A percentile compares a stretch with the other conserved stretches of the same genome.
phyloP scores from a whole-genome alignment of 2,113 vertebrate genomes.

The Apus apus region DNA sequence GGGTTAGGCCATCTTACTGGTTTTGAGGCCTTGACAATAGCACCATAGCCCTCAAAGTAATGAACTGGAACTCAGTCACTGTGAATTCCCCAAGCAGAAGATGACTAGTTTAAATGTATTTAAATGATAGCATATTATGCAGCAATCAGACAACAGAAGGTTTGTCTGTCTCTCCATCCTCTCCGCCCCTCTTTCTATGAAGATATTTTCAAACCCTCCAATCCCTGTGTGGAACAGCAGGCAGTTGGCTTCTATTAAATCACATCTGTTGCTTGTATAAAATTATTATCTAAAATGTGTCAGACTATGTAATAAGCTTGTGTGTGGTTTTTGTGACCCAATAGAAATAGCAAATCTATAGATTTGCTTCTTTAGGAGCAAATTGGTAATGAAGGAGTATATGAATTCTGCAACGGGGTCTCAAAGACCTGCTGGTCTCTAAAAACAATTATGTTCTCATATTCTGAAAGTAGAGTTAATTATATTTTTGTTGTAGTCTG shows the following conservation, averaged over 20 bases:
- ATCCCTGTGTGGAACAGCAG: conserved; percentile 24
- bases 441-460: neutral
- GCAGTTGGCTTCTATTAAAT: conserved; percentile 24
- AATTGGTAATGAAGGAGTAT: neutral
- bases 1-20: conserved; percentile 70
- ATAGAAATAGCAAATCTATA: neutral
- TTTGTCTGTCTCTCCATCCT: neutral
- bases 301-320: neutral
- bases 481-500: neutral
- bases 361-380: neutral
- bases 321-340: neutral
- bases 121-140: conserved; percentile 59
- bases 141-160: conserved; percentile 35
- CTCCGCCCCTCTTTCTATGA: neutral
- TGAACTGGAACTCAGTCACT: conserved; percentile 78
- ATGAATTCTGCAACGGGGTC: neutral
- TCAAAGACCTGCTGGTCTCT: neutral
- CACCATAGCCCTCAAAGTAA: conserved; percentile 70
- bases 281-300: neutral
- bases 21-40: conserved; percentile 71
- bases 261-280: neutral
- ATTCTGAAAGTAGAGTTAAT: neutral
- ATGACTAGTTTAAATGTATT: conserved; percentile 72
- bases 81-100: conserved; percentile 70
- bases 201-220: neutral